These are phyloP conservation scores for Papilio elwesi DNA, from an alignment of 2,888 invertebrate genomes.

Conservation along the genomic window DNA sequence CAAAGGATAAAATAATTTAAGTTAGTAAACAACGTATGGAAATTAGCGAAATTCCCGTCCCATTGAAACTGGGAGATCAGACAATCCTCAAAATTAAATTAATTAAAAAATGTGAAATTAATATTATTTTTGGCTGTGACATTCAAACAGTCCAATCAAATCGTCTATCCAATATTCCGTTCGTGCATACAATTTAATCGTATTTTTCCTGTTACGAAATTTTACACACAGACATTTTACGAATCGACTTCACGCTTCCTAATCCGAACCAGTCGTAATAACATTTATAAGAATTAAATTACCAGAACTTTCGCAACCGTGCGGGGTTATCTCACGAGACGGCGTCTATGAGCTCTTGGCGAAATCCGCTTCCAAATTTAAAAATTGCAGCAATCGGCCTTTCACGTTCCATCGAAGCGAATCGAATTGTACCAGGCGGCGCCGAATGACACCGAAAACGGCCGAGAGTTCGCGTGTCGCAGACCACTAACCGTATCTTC, in stretches of 20 bases:
- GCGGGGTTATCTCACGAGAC: constrained; percentile 8
- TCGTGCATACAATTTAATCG: neutral
- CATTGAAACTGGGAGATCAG: no score
- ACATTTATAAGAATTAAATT: constrained; percentile 19
- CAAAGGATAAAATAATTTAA: no score
- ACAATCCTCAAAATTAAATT: no score
- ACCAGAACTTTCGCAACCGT: constrained; percentile 16
- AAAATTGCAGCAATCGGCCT: constrained; percentile 50
- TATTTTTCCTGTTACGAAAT: neutral
- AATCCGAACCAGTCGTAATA: neutral
- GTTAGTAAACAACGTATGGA: no score
- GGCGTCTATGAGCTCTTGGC: constrained; percentile 20
- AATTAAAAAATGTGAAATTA: no score
- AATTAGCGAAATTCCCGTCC: no score
- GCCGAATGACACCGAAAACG: constrained; percentile 52
- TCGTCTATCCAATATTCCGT: no score
- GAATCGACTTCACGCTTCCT: constrained; percentile 3
- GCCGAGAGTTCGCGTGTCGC: constrained; percentile 76
- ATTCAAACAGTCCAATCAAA: neutral
- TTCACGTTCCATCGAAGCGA: constrained; percentile 43
- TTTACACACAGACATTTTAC: neutral
- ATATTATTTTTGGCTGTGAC: neutral
- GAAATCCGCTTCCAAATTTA: constrained; percentile 46
- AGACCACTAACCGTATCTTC: constrained; percentile 75
- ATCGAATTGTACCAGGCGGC: constrained; percentile 15